Evolutionary conservation across 2,888 invertebrate genomes (phyloP).

Genomic region (Eilema depressum): DNA sequence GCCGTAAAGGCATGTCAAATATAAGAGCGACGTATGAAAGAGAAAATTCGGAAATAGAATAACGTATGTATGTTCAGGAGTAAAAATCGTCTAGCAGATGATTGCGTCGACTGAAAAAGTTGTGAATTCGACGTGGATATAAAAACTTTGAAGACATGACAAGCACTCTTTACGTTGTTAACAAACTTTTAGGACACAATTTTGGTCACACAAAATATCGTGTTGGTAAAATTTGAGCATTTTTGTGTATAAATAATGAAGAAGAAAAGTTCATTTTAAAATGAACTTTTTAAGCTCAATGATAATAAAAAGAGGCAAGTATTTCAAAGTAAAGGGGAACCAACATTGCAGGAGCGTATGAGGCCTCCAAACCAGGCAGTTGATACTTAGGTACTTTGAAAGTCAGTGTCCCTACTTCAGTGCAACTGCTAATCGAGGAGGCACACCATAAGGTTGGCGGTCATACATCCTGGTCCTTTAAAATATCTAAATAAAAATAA

Average conservation of each 20-base stretch:
- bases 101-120: constrained; percentile 33
- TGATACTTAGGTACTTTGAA: no score
- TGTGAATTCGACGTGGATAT: constrained; percentile 17
- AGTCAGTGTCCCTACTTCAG: no score
- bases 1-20: constrained; percentile 48
- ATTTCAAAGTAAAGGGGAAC: no score
- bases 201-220: background rate
- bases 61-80: constrained; percentile 38
- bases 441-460: no score
- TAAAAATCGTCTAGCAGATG: constrained; percentile 45
- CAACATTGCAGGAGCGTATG: no score
- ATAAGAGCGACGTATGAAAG: constrained; percentile 45
- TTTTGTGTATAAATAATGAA: background rate
- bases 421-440: no score
- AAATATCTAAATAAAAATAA: no score
- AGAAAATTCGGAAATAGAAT: constrained; percentile 57
- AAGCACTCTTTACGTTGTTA: constrained; percentile 28
- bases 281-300: no score
- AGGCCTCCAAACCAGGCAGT: no score
- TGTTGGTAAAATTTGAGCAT: background rate
- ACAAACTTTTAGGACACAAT: constrained; percentile 19
- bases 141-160: constrained; percentile 27
- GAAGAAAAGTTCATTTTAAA: no score
- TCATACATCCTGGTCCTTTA: no score
- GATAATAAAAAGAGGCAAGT: no score